Evolutionary conservation across 1,140 invertebrate genomes (phyloP).

Genomic region (Heliconius congener): DNA sequence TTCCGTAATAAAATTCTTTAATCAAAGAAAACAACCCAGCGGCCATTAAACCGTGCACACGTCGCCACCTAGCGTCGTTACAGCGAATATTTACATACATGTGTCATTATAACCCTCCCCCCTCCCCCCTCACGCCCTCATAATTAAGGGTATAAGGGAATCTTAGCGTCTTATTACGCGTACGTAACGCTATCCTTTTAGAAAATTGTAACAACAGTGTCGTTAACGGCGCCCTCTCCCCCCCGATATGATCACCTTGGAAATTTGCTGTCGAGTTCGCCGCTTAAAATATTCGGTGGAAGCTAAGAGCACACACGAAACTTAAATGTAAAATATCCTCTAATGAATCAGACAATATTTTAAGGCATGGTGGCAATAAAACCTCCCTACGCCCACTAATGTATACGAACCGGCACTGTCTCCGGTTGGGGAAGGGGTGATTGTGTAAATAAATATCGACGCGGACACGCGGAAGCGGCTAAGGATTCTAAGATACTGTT

Average conservation of each 20-base stretch:
- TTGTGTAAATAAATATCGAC: constrained; percentile 78
- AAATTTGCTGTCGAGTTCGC: constrained; percentile 63
- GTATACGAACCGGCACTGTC: constrained; percentile 70
- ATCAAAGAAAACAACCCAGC: constrained; percentile 80
- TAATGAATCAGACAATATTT: constrained; percentile 82
- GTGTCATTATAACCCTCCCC: constrained; percentile 75
- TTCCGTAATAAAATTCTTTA: constrained; percentile 80
- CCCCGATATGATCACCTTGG: constrained; percentile 65
- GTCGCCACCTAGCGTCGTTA: constrained; percentile 77
- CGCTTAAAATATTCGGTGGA: constrained; percentile 63
- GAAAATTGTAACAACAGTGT: constrained; percentile 78
- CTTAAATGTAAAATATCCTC: constrained; percentile 81
- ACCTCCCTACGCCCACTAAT: constrained; percentile 74
- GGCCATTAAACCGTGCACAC: constrained; percentile 75
- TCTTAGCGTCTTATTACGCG: constrained; percentile 81
- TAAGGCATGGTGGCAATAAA: constrained; percentile 79
- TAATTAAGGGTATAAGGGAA: constrained; percentile 81
- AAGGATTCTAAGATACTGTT: constrained; percentile 1
- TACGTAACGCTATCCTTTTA: constrained; percentile 79
- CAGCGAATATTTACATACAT: constrained; percentile 80
- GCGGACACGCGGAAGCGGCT: constrained; percentile 51
- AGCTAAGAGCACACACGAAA: constrained; percentile 74
- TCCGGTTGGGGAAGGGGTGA: constrained; percentile 69
- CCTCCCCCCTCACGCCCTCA: constrained; percentile 59
- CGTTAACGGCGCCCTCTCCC: constrained; percentile 52